Percentiles rank a stretch among this genome's conserved stretches.
Conservation (phyloP, 2,797 vertebrate genomes). For the Ctenochaetus hawaiiensis region DNA sequence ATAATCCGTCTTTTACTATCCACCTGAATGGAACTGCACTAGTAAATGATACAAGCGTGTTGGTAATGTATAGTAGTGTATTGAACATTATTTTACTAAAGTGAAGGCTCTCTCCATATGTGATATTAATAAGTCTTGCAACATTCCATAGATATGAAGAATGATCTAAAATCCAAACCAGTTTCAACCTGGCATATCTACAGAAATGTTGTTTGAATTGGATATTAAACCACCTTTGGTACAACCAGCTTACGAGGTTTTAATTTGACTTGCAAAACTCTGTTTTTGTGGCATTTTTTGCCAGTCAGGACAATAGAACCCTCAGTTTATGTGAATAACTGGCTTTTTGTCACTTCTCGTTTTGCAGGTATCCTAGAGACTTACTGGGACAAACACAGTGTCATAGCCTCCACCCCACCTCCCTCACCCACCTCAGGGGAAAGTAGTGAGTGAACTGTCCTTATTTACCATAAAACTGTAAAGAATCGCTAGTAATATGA, state of each 20-base stretch:
- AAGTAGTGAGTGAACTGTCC: slow-evolving; percentile 86
- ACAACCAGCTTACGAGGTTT: background rate
- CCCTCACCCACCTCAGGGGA: slow-evolving; percentile 97
- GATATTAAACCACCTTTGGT: background rate
- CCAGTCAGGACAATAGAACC: background rate
- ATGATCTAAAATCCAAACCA: background rate
- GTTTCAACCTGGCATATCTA: background rate
- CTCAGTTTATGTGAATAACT: background rate
- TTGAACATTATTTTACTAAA: too few relatives aligned
- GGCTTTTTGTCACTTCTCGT: background rate
- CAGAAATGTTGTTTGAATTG: background rate
- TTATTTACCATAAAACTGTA: background rate
- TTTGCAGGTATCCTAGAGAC: slow-evolving; percentile 94
- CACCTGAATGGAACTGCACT: too few relatives aligned
- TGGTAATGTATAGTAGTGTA: too few relatives aligned
- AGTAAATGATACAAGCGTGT: too few relatives aligned
- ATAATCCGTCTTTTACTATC: too few relatives aligned
- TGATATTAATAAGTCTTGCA: too few relatives aligned
- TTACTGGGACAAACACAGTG: slow-evolving; percentile 97
- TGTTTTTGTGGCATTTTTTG: too few relatives aligned
- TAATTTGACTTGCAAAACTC: background rate
- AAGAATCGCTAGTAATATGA: background rate
- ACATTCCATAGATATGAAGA: too few relatives aligned
- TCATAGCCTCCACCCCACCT: slow-evolving; percentile 95
- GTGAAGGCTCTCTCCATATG: too few relatives aligned